phyloP scores from a whole-genome alignment of 1,140 invertebrate species.

The Leptopilina clavipes region DNA sequence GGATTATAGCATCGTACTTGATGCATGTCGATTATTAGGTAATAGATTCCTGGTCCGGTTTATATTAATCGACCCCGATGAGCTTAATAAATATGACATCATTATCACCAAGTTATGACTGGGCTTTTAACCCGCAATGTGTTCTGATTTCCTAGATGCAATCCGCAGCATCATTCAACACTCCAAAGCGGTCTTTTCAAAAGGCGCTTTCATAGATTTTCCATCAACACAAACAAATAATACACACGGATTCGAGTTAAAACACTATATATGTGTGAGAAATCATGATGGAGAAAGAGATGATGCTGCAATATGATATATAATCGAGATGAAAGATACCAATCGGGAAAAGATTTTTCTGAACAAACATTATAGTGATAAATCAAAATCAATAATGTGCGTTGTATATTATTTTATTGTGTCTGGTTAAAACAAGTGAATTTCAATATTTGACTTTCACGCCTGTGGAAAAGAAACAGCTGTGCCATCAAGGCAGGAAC shows the following conservation, averaged over 20 bases:
- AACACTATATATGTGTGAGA: not conserved
- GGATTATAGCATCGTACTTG: slow-evolving; percentile 1
- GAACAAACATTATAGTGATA: too few relatives aligned
- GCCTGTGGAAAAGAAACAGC: not conserved
- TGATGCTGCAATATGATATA: slow-evolving; percentile 1
- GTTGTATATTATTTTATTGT: too few relatives aligned
- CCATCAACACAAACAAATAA: not conserved
- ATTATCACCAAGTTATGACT: slow-evolving; percentile 51
- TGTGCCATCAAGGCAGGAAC: not conserved
- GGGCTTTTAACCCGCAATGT: slow-evolving; percentile 6
- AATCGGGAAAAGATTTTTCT: too few relatives aligned
- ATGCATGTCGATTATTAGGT: slow-evolving; percentile 8
- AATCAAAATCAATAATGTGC: too few relatives aligned
- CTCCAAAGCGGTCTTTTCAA: not conserved
- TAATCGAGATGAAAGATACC: not conserved
- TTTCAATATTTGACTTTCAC: not conserved
- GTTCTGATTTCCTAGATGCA: slow-evolving; percentile 8
- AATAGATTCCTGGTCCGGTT: not conserved
- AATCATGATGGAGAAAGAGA: not conserved
- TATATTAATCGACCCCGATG: slow-evolving; percentile 63
- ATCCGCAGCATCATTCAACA: slow-evolving; percentile 2
- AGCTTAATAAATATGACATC: slow-evolving; percentile 72
- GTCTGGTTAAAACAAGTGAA: too few relatives aligned
- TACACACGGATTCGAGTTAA: not conserved
- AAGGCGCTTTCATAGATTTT: not conserved